These are phyloP conservation scores for Augochlorella aurata DNA, from an alignment of 2,888 invertebrate genomes.

Conservation along the genomic window DNA sequence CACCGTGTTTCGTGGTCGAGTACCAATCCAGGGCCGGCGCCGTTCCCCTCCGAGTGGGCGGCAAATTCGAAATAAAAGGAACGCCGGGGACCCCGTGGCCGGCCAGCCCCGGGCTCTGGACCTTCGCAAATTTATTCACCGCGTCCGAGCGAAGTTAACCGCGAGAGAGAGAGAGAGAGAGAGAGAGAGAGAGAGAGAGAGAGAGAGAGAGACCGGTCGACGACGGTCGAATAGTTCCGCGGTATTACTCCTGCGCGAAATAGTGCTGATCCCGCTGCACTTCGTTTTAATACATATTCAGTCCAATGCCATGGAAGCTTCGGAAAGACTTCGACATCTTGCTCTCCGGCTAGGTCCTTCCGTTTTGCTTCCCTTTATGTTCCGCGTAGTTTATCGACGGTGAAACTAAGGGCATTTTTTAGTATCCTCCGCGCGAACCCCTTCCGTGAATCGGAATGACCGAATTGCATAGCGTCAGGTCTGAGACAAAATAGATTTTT, in stretches of 20 bases:
- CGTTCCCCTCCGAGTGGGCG: constrained; percentile 49
- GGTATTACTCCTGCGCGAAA: constrained; percentile 55
- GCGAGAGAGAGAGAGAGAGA: constrained; percentile 13
- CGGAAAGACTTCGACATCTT: neutral
- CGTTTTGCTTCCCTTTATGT: neutral
- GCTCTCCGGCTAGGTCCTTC: neutral
- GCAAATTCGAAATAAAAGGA: constrained; percentile 71
- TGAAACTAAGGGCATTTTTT: constrained; percentile 14
- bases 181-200: no score
- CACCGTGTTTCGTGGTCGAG: constrained; percentile 65
- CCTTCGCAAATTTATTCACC: constrained; percentile 71
- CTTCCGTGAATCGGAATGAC: no score
- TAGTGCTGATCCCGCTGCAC: constrained; percentile 47
- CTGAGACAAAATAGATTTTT: no score
- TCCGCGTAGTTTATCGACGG: constrained; percentile 17
- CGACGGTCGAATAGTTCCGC: constrained; percentile 35
- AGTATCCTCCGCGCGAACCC: neutral
- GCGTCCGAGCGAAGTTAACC: constrained; percentile 58
- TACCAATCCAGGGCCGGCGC: constrained; percentile 60
- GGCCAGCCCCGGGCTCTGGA: constrained; percentile 21
- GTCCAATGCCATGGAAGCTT: constrained; percentile 14
- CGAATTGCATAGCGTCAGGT: no score
- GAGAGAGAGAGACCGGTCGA: constrained; percentile 22
- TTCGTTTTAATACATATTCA: constrained; percentile 65
- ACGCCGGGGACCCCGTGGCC: neutral